phyloP scores from a whole-genome alignment of 2,113 vertebrate genomes.

The Rhagologus leucostigma region DNA sequence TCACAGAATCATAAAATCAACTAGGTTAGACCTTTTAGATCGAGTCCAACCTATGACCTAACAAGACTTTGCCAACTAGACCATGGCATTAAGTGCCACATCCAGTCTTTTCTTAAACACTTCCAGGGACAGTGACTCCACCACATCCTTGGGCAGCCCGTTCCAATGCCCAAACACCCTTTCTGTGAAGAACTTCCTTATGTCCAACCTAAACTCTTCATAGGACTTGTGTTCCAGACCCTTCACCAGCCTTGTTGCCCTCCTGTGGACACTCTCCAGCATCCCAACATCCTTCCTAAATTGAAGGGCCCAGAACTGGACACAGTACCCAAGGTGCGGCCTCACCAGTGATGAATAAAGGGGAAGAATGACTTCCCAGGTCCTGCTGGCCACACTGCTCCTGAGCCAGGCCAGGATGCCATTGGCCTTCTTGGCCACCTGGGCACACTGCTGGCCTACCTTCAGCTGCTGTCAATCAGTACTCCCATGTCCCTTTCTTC shows the following conservation, averaged over 20 bases:
- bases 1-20: not conserved
- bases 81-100: too few relatives aligned
- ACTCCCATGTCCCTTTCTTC: not conserved
- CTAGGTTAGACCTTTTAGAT: not conserved
- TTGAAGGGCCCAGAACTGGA: not conserved
- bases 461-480: rapidly evolving
- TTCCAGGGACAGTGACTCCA: not conserved
- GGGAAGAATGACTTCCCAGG: not conserved
- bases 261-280: not conserved
- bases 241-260: not conserved
- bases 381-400: not conserved
- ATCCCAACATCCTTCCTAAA: not conserved
- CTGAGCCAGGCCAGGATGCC: not conserved
- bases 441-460: not conserved
- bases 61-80: not conserved
- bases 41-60: not conserved
- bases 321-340: too few relatives aligned
- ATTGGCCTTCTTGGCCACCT: not conserved
- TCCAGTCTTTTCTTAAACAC: not conserved
- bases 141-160: not conserved
- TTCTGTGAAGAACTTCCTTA: not conserved
- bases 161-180: too few relatives aligned
- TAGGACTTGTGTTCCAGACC: not conserved
- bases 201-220: not conserved
- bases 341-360: rapidly evolving